These are phyloP conservation scores for Pachycephala philippinensis DNA, from an alignment of 2,113 vertebrate species.

Conservation along the genomic window DNA sequence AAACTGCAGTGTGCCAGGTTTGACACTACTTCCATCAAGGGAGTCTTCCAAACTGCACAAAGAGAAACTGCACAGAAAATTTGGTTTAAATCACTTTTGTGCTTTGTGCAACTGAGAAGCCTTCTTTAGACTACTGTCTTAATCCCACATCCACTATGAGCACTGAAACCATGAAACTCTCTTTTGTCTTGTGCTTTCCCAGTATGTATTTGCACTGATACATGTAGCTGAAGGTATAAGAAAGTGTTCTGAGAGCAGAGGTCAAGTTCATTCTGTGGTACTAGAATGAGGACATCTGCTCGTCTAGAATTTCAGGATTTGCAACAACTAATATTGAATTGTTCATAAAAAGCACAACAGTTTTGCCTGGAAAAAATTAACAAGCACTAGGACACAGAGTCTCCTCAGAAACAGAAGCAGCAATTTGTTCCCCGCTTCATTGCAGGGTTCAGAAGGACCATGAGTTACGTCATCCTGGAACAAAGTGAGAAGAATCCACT, in stretches of 20 bases:
- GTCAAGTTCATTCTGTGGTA: background rate
- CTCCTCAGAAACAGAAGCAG: background rate
- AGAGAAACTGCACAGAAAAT: background rate
- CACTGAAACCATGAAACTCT: background rate
- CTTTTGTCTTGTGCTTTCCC: background rate
- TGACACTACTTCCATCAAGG: background rate
- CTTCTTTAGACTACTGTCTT: background rate
- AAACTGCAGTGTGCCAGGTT: background rate
- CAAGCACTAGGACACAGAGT: background rate
- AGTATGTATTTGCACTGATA: background rate
- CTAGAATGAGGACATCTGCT: background rate
- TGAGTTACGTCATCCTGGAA: background rate
- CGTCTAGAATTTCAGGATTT: background rate
- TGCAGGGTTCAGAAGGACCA: background rate
- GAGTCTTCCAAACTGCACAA: background rate
- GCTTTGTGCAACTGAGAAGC: background rate
- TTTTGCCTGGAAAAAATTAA: background rate
- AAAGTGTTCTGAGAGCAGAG: background rate
- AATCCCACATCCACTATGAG: background rate
- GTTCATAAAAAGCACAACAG: background rate
- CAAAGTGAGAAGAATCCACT: background rate
- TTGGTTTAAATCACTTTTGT: background rate
- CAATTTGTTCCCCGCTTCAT: background rate
- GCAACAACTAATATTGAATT: background rate
- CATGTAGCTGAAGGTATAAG: background rate